These are phyloP conservation scores for Aspidiotus destructor DNA, from an alignment of 2,888 invertebrate genomes.

Conservation along the genomic window DNA sequence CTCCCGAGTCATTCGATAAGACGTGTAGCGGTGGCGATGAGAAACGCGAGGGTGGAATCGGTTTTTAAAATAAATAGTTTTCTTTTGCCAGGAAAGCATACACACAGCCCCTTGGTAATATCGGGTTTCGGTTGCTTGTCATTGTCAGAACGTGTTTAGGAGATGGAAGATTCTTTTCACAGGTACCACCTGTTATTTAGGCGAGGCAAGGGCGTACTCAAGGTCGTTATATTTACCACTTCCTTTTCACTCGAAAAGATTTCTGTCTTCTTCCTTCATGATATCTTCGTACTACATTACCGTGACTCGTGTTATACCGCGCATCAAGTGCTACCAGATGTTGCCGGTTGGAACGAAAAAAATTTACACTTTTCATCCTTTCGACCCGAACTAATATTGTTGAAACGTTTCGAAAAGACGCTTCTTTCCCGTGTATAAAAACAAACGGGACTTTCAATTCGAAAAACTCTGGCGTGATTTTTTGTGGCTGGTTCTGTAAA, in stretches of 20 bases:
- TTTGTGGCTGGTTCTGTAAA: no score
- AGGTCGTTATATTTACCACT: slow-evolving; percentile 23
- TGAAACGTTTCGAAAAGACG: no score
- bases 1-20: slow-evolving; percentile 14
- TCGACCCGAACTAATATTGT: no score
- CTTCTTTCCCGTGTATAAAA: no score
- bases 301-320: no score
- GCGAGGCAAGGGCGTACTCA: slow-evolving; percentile 17
- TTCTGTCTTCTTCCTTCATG: slow-evolving; percentile 8
- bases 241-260: slow-evolving; percentile 17
- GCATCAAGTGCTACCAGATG: no score
- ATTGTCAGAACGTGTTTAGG: slow-evolving; percentile 29
- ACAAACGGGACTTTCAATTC: no score
- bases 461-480: no score
- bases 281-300: no score
- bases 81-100: slow-evolving; percentile 9
- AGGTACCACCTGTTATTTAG: slow-evolving; percentile 26
- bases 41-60: slow-evolving; percentile 20
- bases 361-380: no score
- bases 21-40: no score
- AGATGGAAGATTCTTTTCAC: slow-evolving; percentile 23
- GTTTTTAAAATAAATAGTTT: slow-evolving; percentile 27
- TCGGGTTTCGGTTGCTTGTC: slow-evolving; percentile 31
- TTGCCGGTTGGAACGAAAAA: no score
- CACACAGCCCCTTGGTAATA: slow-evolving; percentile 15